These are phyloP conservation scores for Andrena bucephala DNA, from an alignment of 2,888 invertebrate species.

Conservation along the genomic window DNA sequence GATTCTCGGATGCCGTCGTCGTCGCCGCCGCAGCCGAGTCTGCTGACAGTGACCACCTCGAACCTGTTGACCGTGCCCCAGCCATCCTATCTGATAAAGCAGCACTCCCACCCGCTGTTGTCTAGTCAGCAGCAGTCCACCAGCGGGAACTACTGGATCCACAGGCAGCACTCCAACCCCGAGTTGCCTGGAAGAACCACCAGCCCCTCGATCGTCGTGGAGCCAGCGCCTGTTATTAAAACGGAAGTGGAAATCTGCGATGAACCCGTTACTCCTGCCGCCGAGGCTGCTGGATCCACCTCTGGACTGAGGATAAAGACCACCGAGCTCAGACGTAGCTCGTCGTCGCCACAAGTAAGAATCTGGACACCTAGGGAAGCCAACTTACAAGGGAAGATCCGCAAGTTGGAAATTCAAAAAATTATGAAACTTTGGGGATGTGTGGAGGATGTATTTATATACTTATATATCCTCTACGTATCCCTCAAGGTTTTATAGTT, in stretches of 20 bases:
- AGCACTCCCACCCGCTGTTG: constrained; percentile 89
- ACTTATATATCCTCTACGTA: too few relatives aligned
- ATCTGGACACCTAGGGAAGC: neutral
- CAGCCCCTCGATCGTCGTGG: constrained; percentile 79
- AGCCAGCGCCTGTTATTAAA: constrained; percentile 80
- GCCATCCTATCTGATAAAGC: constrained; percentile 87
- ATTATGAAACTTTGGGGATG: too few relatives aligned
- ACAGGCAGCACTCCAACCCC: constrained; percentile 87
- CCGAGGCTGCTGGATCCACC: constrained; percentile 68
- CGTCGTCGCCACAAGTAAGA: constrained; percentile 88
- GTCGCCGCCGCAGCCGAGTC: constrained; percentile 85
- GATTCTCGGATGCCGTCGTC: constrained; percentile 62
- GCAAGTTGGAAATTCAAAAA: too few relatives aligned
- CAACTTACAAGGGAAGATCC: too few relatives aligned
- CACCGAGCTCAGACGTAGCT: constrained; percentile 88
- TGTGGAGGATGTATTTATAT: too few relatives aligned
- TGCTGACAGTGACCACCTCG: constrained; percentile 86
- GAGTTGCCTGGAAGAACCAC: constrained; percentile 76
- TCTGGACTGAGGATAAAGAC: constrained; percentile 85
- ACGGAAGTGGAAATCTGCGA: constrained; percentile 77
- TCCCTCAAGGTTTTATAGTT: too few relatives aligned
- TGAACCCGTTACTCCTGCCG: constrained; percentile 57
- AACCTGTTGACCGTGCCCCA: constrained; percentile 87
- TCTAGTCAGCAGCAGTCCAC: constrained; percentile 86
- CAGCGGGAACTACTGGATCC: constrained; percentile 80